These are phyloP conservation scores for Himalopsyche tibetana DNA, from an alignment of 2,888 invertebrate species.

Conservation along the genomic window DNA sequence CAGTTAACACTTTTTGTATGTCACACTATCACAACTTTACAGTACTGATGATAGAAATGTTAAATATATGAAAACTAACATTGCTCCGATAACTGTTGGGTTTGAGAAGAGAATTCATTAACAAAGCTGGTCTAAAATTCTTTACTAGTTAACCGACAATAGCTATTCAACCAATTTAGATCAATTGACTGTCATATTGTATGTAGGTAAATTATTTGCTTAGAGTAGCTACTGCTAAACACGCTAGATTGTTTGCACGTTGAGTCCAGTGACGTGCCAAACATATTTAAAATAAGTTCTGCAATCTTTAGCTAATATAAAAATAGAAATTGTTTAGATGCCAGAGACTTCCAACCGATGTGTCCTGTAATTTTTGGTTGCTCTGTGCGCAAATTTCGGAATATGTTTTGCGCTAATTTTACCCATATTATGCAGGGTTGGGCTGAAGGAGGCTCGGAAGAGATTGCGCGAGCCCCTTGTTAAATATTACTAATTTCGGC, in stretches of 20 bases:
- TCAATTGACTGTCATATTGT: slow-evolving; percentile 61
- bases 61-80: not conserved
- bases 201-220: slow-evolving; percentile 57
- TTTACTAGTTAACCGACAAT: slow-evolving; percentile 52
- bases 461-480: too few relatives aligned
- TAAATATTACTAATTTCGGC: too few relatives aligned
- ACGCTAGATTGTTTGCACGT: slow-evolving; percentile 16
- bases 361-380: too few relatives aligned
- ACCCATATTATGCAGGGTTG: too few relatives aligned
- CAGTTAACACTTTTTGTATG: not conserved
- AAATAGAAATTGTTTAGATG: too few relatives aligned
- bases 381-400: too few relatives aligned
- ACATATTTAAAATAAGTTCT: too few relatives aligned
- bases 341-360: too few relatives aligned
- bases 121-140: slow-evolving; percentile 44
- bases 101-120: slow-evolving; percentile 18
- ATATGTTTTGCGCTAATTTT: too few relatives aligned
- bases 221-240: slow-evolving; percentile 31
- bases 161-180: slow-evolving; percentile 64
- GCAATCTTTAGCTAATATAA: too few relatives aligned
- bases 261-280: not conserved
- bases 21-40: not conserved
- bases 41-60: not conserved
- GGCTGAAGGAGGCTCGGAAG: too few relatives aligned
- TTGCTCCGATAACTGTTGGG: not conserved